Percentiles rank a stretch among this genome's conserved stretches.
phyloP scores from a whole-genome alignment of 2,113 vertebrate genomes.

The Gila orcuttii region DNA sequence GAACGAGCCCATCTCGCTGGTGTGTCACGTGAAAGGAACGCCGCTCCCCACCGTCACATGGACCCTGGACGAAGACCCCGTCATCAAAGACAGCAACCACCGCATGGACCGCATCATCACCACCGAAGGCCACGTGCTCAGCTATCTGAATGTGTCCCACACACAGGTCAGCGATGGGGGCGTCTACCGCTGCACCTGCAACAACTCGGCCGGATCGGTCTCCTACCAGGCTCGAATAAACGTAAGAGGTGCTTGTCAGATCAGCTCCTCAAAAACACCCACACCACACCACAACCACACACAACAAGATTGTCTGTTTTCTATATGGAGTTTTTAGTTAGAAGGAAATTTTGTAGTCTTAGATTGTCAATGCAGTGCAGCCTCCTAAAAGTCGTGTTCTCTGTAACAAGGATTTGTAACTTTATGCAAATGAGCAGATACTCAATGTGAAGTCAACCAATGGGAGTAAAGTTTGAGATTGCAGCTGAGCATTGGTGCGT shows the following conservation, averaged over 20 bases:
- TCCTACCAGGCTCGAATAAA: constrained; percentile 99
- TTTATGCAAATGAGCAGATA: not conserved
- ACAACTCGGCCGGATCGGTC: constrained; percentile 98
- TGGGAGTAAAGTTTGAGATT: not conserved
- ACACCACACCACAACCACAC: constrained; percentile 65
- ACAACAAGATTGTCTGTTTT: not conserved
- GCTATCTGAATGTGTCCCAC: constrained; percentile 96
- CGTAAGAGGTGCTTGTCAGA: constrained; percentile 99
- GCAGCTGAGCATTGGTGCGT: not conserved
- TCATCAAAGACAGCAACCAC: constrained; percentile 91
- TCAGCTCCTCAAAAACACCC: constrained; percentile 93
- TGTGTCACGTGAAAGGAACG: constrained; percentile 96
- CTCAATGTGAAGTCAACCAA: not conserved
- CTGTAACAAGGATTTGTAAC: not conserved
- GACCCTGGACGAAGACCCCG: constrained; percentile 93
- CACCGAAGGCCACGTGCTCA: constrained; percentile 91
- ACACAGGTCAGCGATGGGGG: constrained; percentile 95
- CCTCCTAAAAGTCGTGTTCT: not conserved
- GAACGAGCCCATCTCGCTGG: constrained; percentile 90
- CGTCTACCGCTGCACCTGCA: constrained; percentile 96
- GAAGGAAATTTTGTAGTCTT: not conserved
- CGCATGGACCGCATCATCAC: constrained; percentile 94
- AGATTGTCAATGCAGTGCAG: not conserved
- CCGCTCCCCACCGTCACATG: constrained; percentile 91
- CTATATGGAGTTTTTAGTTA: not conserved